A percentile compares a stretch with the other conserved stretches of the same genome.
Conservation (phyloP, 2,113 vertebrate genomes). For the Sakesphorus luctuosus region DNA sequence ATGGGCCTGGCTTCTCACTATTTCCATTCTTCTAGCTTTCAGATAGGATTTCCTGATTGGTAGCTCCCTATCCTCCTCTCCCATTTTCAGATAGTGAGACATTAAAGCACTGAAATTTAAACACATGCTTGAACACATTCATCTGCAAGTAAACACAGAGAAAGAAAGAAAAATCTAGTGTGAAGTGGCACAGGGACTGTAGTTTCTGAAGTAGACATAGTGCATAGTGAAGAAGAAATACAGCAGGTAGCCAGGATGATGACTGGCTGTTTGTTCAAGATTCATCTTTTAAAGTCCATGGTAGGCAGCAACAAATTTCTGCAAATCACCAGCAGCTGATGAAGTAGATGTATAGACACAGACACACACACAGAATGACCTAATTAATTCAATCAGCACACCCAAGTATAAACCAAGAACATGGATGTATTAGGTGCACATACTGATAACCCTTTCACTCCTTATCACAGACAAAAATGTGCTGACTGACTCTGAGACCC, state of each 20-base stretch:
- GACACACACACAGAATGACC: neutral
- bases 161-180: neutral
- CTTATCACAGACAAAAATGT: neutral
- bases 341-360: neutral
- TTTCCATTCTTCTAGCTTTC: slow-evolving; percentile 62
- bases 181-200: neutral
- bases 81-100: slow-evolving; percentile 68
- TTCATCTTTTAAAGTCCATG: neutral
- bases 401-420: neutral
- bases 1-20: slow-evolving; percentile 49
- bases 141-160: slow-evolving; percentile 14
- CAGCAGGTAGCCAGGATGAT: neutral
- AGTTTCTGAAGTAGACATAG: neutral
- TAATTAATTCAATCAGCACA: neutral
- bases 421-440: neutral
- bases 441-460: neutral
- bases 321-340: neutral
- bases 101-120: slow-evolving; percentile 44
- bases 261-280: neutral
- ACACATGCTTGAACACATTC: slow-evolving; percentile 15
- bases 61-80: slow-evolving; percentile 56
- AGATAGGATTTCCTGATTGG: slow-evolving; percentile 62
- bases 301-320: neutral
- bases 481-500: neutral
- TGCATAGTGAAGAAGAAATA: neutral